A percentile compares a stretch with the other conserved stretches of the same genome.
phyloP scores from a whole-genome alignment of 2,797 vertebrate species.

The Anabacerthia variegaticeps region DNA sequence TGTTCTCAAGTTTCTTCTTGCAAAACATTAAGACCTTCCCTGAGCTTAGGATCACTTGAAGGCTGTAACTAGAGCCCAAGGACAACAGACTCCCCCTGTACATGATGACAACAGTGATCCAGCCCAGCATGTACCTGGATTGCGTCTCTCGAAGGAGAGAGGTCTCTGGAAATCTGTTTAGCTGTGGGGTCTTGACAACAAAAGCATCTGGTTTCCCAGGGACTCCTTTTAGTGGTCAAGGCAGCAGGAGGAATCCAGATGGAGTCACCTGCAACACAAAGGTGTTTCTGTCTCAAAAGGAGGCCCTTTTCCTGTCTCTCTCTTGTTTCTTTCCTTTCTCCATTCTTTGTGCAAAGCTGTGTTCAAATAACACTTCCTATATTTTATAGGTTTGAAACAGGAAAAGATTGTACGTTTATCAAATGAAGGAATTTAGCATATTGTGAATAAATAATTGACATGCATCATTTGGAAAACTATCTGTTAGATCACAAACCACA shows the following conservation, averaged over 20 bases:
- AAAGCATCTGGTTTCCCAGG: not conserved
- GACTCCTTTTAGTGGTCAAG: fast-evolving
- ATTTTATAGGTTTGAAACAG: not conserved
- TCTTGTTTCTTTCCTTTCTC: constrained; percentile 19
- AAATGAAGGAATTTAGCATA: not conserved
- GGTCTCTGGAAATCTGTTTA: not conserved
- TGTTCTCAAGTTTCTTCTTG: not conserved
- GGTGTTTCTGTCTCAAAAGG: not conserved
- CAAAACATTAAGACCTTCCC: not conserved
- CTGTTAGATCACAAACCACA: not conserved
- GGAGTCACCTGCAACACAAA: not conserved
- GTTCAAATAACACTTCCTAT: not conserved
- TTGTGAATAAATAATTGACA: not conserved
- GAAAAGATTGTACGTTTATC: not conserved
- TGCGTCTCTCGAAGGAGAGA: not conserved
- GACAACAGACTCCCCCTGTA: not conserved
- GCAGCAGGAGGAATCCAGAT: not conserved
- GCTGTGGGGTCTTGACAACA: not conserved
- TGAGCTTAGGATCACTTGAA: not conserved
- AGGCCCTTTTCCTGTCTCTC: constrained; percentile 14
- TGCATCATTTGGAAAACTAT: not conserved
- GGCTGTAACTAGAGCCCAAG: not conserved
- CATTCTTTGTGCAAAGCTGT: constrained; percentile 21
- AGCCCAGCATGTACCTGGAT: not conserved
- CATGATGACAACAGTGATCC: not conserved